Evolutionary conservation across 2,797 vertebrate species (phyloP).

Genomic region (Enoplosus armatus): DNA sequence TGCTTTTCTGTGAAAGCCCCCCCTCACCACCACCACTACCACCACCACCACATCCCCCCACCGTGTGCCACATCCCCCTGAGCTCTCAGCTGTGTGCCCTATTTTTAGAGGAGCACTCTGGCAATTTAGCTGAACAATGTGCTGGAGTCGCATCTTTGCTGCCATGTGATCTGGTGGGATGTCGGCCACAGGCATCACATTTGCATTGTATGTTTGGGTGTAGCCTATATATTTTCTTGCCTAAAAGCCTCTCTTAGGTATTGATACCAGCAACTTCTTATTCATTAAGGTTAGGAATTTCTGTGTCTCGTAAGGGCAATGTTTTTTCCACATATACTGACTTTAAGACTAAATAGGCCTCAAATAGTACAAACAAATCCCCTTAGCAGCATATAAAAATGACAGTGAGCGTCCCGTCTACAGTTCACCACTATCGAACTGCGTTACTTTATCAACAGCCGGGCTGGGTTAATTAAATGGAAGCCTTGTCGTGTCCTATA

Average conservation of each 20-base stretch:
- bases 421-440: conserved; percentile 37
- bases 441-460: conserved; percentile 58
- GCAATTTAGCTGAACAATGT: conserved; percentile 76
- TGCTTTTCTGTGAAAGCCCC: conserved; percentile 61
- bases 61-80: conserved; percentile 63
- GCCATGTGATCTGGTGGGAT: conserved; percentile 56
- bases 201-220: conserved; percentile 40
- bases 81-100: conserved; percentile 76
- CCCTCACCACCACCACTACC: no score
- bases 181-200: conserved; percentile 60
- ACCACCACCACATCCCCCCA: no score
- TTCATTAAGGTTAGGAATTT: no score
- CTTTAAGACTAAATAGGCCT: no score
- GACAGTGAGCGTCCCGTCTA: not conserved
- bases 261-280: not conserved
- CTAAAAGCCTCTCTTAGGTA: conserved; percentile 25
- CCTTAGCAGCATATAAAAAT: not conserved
- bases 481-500: conserved; percentile 61
- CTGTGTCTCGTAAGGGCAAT: no score
- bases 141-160: conserved; percentile 60
- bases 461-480: conserved; percentile 75
- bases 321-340: no score
- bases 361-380: conserved; percentile 2
- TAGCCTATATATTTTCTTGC: conserved; percentile 6
- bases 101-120: conserved; percentile 76